phyloP scores from a whole-genome alignment of 2,797 vertebrate species.

The Peromyscus melanophrys region DNA sequence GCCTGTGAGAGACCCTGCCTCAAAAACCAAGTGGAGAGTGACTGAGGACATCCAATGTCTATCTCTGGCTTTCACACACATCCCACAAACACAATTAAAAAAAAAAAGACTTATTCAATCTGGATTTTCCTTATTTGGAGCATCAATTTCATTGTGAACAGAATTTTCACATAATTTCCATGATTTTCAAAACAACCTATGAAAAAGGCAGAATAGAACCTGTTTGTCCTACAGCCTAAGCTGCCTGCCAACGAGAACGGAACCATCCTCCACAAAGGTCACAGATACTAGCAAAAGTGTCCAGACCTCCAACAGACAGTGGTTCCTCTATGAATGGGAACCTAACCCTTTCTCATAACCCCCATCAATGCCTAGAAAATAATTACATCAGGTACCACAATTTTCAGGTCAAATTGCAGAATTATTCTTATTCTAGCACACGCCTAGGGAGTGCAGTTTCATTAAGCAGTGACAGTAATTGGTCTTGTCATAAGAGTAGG shows the following conservation, averaged over 20 bases:
- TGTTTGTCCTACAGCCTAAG: background rate
- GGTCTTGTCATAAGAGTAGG: background rate
- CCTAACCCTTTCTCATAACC: background rate
- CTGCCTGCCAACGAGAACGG: background rate
- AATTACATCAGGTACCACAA: background rate
- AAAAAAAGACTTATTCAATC: background rate
- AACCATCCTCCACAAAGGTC: background rate
- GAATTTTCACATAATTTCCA: background rate
- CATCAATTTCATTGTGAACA: background rate
- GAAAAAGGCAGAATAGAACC: background rate
- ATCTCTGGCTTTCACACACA: background rate
- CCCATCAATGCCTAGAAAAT: slow-evolving; percentile 8
- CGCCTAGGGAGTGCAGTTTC: background rate
- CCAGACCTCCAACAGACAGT: background rate
- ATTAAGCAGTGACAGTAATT: background rate
- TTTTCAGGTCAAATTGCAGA: background rate
- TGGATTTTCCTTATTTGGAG: background rate
- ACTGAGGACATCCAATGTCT: background rate
- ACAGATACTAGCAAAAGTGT: background rate
- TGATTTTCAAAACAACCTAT: background rate
- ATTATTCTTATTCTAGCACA: background rate
- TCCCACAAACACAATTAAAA: background rate
- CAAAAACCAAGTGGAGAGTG: background rate
- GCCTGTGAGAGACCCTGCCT: background rate
- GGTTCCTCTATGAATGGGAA: background rate